phyloP scores from a whole-genome alignment of 1,140 invertebrate species.

The Diabrotica undecimpunctata region DNA sequence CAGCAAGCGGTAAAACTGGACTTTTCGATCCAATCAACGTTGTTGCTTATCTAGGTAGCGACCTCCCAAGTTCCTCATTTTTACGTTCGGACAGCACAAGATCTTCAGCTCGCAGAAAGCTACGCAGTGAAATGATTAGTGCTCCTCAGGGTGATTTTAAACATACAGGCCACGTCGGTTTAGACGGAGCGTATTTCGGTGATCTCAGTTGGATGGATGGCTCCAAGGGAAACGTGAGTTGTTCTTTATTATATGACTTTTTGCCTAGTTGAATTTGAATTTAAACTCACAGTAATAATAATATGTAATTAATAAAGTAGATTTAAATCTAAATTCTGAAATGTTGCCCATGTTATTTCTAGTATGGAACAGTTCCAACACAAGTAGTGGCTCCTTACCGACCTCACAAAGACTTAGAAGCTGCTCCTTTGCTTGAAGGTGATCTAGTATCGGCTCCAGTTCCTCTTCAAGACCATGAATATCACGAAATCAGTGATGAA shows the following conservation, averaged over 20 bases:
- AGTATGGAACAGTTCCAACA: slow-evolving; percentile 75
- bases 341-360: slow-evolving; percentile 22
- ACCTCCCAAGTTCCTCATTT: slow-evolving; percentile 58
- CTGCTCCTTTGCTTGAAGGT: slow-evolving; percentile 51
- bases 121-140: slow-evolving; percentile 92
- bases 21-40: slow-evolving; percentile 87
- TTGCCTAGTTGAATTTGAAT: too few species aligned
- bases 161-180: slow-evolving; percentile 92
- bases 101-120: slow-evolving; percentile 62
- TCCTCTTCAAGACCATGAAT: slow-evolving; percentile 66
- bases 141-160: slow-evolving; percentile 94
- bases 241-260: neutral
- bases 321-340: neutral
- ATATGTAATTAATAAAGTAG: neutral
- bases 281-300: too few species aligned
- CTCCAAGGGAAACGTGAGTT: slow-evolving; percentile 55
- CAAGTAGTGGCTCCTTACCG: slow-evolving; percentile 86
- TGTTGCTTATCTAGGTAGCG: slow-evolving; percentile 80
- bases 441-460: slow-evolving; percentile 36
- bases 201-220: slow-evolving; percentile 83
- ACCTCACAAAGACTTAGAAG: slow-evolving; percentile 73
- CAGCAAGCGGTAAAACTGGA: slow-evolving; percentile 81
- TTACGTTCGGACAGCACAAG: slow-evolving; percentile 54
- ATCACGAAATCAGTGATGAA: slow-evolving; percentile 90
- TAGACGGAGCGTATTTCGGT: slow-evolving; percentile 95